These are phyloP conservation scores for Pseudotriccus pelzelni DNA, from an alignment of 2,797 vertebrate species.

Conservation along the genomic window DNA sequence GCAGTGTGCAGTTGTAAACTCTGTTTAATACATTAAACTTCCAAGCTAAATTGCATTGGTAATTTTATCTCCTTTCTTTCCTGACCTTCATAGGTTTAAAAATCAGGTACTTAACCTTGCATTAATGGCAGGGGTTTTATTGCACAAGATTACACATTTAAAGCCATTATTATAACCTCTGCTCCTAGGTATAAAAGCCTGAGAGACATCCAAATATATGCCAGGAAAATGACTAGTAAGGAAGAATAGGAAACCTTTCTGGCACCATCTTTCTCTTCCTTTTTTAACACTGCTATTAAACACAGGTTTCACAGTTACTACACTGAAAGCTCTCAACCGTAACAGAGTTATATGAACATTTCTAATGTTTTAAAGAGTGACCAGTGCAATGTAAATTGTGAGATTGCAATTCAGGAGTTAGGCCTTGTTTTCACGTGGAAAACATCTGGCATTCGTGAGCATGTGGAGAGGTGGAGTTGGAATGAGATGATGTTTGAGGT, in stretches of 20 bases:
- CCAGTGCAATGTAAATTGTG: background rate
- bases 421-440: background rate
- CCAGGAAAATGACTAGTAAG: background rate
- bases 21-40: conserved; percentile 38
- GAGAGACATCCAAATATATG: background rate
- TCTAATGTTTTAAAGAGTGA: background rate
- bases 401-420: background rate
- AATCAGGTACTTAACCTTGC: conserved; percentile 57
- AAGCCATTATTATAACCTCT: conserved; percentile 48
- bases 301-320: background rate
- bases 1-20: conserved; percentile 15
- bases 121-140: conserved; percentile 43
- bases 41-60: conserved; percentile 19
- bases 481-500: rapidly evolving
- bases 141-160: conserved; percentile 42
- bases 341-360: background rate
- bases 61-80: conserved; percentile 42
- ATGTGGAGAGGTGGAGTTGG: no score
- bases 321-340: background rate
- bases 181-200: conserved; percentile 1
- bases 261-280: background rate
- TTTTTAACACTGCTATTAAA: background rate
- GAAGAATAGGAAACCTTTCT: background rate
- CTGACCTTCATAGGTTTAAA: conserved; percentile 55
- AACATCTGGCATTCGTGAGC: background rate